Evolutionary conservation across 2,888 invertebrate genomes (phyloP).

Genomic region (Caenorhabditis sp.): DNA sequence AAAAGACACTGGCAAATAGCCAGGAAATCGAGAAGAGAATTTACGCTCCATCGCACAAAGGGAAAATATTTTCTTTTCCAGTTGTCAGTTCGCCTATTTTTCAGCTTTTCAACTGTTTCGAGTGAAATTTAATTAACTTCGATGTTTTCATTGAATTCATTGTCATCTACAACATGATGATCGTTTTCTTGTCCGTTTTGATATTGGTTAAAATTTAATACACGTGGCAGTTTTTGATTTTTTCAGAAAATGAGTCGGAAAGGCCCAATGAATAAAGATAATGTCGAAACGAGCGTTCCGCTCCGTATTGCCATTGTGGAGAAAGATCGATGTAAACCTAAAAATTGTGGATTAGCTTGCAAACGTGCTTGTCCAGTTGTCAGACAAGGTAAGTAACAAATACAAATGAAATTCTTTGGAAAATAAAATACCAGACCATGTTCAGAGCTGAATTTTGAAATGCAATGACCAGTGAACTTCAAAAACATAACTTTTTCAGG

Average conservation of each 20-base stretch:
- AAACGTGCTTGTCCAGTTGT: conserved; percentile 98
- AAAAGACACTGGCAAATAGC: neutral
- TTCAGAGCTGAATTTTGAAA: too few relatives aligned
- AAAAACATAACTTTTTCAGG: conserved; percentile 71
- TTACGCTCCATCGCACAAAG: neutral
- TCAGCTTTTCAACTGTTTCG: neutral
- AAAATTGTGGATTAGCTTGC: conserved; percentile 97
- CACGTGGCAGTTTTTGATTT: neutral
- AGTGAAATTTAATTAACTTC: too few relatives aligned
- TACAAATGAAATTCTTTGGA: too few relatives aligned
- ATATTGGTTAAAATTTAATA: neutral
- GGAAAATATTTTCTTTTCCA: neutral
- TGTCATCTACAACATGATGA: neutral
- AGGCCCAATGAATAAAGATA: conserved; percentile 44
- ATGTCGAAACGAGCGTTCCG: conserved; percentile 46
- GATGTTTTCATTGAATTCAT: neutral
- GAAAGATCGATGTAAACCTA: conserved; percentile 94
- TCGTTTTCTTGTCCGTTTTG: neutral
- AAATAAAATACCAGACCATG: too few relatives aligned
- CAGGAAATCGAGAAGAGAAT: neutral
- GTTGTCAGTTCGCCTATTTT: neutral
- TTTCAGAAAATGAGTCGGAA: conserved; percentile 33
- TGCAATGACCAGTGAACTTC: neutral
- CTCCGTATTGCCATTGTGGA: conserved; percentile 70
- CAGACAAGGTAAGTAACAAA: conserved; percentile 84